Evolutionary conservation across 2,113 vertebrate species (phyloP).

Genomic region (Limnothrissa miodon): DNA sequence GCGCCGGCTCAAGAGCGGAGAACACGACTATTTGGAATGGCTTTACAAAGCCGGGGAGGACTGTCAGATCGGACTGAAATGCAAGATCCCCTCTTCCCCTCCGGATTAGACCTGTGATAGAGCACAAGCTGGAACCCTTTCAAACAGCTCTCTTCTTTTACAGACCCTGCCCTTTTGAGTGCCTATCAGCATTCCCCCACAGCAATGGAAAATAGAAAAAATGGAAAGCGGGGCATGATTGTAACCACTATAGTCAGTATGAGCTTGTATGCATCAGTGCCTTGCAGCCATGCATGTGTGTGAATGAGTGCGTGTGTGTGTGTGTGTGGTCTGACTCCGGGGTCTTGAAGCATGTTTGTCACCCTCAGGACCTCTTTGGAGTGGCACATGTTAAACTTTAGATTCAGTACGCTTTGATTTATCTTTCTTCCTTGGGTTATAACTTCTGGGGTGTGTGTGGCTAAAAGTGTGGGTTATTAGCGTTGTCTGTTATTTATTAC

Average conservation of each 20-base stretch:
- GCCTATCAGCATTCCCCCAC: conserved; percentile 17
- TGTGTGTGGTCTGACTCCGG: conserved; percentile 41
- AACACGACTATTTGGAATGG: conserved; percentile 52
- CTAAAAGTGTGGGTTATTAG: conserved; percentile 46
- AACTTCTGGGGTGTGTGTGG: conserved; percentile 38
- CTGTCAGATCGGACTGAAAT: conserved; percentile 50
- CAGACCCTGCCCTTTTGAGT: neutral
- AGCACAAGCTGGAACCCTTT: neutral
- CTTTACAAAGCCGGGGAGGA: conserved; percentile 52
- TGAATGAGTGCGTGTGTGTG: neutral
- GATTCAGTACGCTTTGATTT: conserved; percentile 22
- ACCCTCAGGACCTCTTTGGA: conserved; percentile 10
- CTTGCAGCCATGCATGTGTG: neutral
- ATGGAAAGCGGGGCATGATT: neutral
- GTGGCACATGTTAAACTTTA: conserved; percentile 14
- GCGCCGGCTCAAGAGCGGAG: conserved; percentile 48
- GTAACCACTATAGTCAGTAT: neutral
- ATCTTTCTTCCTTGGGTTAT: conserved; percentile 22
- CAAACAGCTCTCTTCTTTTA: neutral
- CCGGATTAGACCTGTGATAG: neutral
- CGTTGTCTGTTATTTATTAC: conserved; percentile 56
- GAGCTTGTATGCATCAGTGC: neutral
- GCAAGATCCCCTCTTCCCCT: conserved; percentile 32
- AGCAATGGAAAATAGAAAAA: conserved; percentile 14
- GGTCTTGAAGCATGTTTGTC: neutral